Evolutionary conservation across 2,113 vertebrate species (phyloP).

Genomic region (Egretta garzetta): DNA sequence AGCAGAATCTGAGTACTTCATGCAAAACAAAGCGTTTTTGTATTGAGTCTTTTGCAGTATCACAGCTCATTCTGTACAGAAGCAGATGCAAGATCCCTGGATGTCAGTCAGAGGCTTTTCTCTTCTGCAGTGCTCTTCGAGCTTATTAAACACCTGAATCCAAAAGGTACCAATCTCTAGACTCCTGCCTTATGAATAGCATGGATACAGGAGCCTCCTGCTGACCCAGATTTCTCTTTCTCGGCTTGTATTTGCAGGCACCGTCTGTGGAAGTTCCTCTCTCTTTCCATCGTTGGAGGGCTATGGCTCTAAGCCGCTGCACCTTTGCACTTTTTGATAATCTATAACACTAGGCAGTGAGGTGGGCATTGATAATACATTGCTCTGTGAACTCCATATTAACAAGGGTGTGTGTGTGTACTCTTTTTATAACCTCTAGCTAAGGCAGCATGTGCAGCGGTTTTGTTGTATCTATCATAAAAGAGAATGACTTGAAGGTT

Average conservation of each 20-base stretch:
- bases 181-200: background rate
- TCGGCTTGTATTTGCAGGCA: background rate
- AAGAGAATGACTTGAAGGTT: constrained; percentile 30
- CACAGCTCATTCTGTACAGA: background rate
- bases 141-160: background rate
- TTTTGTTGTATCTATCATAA: background rate
- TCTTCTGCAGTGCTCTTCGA: background rate
- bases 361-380: background rate
- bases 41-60: background rate
- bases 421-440: background rate
- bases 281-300: background rate
- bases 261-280: background rate
- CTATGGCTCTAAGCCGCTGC: background rate
- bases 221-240: background rate
- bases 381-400: background rate
- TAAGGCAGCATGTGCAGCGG: background rate
- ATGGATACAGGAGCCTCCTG: background rate
- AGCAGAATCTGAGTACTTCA: background rate
- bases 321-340: background rate
- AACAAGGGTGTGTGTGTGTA: too few relatives aligned
- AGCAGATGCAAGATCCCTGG: background rate
- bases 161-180: background rate
- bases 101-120: background rate
- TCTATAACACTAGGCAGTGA: background rate
- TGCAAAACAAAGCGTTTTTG: background rate